A percentile compares a stretch with the other conserved stretches of the same genome.
phyloP scores from a whole-genome alignment of 2,888 invertebrate genomes.

The Quadroppia sp. region DNA sequence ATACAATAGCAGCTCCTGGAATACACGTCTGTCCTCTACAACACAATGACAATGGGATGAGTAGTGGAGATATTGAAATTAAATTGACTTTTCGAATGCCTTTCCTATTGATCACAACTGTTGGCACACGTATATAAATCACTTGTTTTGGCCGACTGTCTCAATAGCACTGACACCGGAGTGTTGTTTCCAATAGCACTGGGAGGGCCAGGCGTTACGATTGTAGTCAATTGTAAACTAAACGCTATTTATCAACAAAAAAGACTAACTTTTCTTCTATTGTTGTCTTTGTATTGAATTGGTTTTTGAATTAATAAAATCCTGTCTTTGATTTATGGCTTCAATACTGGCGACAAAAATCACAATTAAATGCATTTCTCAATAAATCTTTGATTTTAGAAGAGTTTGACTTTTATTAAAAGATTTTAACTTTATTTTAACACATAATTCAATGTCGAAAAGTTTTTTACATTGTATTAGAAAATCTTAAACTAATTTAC shows the following conservation, averaged over 20 bases:
- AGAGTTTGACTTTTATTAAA: background rate
- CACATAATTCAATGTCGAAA: constrained; percentile 5
- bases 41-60: constrained; percentile 11
- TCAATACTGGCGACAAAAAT: background rate
- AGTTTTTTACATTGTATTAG: background rate
- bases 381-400: background rate
- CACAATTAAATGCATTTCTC: background rate
- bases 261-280: background rate
- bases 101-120: background rate
- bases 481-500: background rate
- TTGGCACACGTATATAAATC: background rate
- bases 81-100: constrained; percentile 35
- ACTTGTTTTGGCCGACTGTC: constrained; percentile 1
- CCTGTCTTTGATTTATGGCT: constrained; percentile 13
- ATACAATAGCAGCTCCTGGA: background rate
- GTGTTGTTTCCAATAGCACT: background rate
- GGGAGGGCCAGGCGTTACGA: background rate
- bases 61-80: constrained; percentile 24
- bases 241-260: constrained; percentile 6
- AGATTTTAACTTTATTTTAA: background rate
- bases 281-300: background rate
- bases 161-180: background rate
- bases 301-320: constrained; percentile 8
- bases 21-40: background rate
- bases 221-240: constrained; percentile 7